Evolutionary conservation across 2,888 invertebrate species (phyloP), one percentile per base, ranked within the genome.

Genomic region (Drosophila neotestacea): DNA sequence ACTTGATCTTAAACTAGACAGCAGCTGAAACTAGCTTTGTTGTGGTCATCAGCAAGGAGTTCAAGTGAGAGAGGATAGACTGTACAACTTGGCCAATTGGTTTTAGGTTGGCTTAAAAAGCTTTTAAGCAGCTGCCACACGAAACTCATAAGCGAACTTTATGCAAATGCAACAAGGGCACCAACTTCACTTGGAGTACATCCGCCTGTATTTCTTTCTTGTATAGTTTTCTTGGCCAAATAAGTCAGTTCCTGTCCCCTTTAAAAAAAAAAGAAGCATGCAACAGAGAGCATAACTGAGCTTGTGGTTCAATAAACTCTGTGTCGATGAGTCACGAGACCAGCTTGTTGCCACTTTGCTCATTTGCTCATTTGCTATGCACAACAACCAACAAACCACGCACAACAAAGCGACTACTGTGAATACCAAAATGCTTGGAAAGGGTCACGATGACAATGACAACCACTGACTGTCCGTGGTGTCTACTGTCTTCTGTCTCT

Each of bases 101-200:
- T 50, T 64, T 75, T 77, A 30, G 39, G 27, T 28, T 47, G 67
- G 67, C 60, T 76, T 67, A 65, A 75, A 83, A 88, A 80, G 88
- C 84, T 84, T 84, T 84, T 77, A 85, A 84, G 84, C 88, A 79
- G 76, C 78, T 71, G 78, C 80, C 50, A 46, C 64, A 61, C 42
- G 44, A 59, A 79, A 86, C 81, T 85, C 84, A 88, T 88, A 85
- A 84, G 81, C 75, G 52, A 88, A 85, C 71, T 85, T 89, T 89
- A 85, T 85, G 85, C 87, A 85, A 85, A 87, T 87, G 71, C 70
- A 73, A 52, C 61, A 52, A 32, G 47, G 42, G 38, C 28, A 36
- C 48, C 30, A 47, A 13, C 34, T 46, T 36, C 47, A 39, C 46
- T 54, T 54, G 47, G 13, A 13, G 28, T n/a, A 62, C 54, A 55